These are phyloP conservation scores for Malurus melanocephalus DNA, from an alignment of 2,113 vertebrate species.

Conservation along the genomic window DNA sequence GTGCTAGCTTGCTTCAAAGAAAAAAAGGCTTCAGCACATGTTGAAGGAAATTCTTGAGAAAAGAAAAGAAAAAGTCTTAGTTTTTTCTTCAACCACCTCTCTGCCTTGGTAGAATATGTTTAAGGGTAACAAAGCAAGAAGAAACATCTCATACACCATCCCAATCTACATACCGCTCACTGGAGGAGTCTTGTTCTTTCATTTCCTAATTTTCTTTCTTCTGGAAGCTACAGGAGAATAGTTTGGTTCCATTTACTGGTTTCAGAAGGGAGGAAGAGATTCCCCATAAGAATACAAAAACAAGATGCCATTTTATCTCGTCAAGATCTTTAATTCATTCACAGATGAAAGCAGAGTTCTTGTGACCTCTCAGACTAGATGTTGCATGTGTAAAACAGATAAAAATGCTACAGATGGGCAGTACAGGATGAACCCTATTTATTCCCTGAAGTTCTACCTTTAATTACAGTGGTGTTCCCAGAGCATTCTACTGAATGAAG, in stretches of 20 bases:
- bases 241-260: background rate
- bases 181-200: background rate
- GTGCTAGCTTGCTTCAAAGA: background rate
- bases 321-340: background rate
- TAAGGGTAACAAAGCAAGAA: background rate
- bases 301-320: background rate
- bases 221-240: background rate
- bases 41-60: background rate
- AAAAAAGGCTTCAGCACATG: background rate
- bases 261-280: background rate
- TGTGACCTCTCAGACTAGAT: background rate
- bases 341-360: background rate
- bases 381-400: background rate
- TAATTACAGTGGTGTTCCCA: background rate
- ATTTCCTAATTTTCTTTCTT: background rate
- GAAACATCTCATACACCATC: background rate
- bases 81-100: background rate
- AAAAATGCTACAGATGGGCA: background rate
- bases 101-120: background rate
- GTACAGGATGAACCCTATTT: background rate
- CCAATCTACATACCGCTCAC: background rate
- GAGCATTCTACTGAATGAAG: constrained; percentile 14
- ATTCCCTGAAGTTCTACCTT: background rate
- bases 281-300: background rate
- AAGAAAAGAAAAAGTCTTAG: background rate